Conservation (phyloP, 2,113 vertebrate species). For the Cavia aperea region DNA sequence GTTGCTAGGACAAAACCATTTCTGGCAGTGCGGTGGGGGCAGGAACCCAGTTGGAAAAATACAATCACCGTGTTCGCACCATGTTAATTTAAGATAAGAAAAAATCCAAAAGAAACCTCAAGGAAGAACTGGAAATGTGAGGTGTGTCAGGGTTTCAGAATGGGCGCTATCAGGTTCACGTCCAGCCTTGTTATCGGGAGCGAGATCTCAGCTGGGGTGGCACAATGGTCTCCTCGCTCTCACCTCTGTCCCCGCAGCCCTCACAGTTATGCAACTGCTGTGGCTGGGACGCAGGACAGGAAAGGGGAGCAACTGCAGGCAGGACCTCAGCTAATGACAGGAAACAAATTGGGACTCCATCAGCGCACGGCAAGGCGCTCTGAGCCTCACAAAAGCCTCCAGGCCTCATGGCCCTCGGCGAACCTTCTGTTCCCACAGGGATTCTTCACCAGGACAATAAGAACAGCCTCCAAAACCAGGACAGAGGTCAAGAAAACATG, state of each 20-base stretch:
- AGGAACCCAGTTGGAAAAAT: not conserved
- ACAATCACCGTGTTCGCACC: not conserved
- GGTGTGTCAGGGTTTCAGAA: constrained; percentile 7
- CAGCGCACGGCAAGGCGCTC: not conserved
- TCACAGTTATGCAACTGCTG: not conserved
- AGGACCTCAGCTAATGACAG: not conserved
- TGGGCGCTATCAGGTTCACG: not conserved
- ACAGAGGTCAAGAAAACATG: not conserved
- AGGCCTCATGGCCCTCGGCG: not conserved
- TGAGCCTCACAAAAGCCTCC: not conserved
- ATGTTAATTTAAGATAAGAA: not conserved
- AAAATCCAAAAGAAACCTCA: not conserved
- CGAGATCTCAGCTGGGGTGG: not conserved
- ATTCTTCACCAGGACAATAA: not conserved
- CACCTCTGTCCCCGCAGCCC: not conserved
- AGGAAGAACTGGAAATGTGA: not conserved
- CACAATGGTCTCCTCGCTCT: rapidly evolving
- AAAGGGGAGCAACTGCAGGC: constrained; percentile 6
- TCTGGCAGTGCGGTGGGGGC: not conserved
- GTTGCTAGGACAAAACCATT: not conserved
- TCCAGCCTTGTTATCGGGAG: not conserved
- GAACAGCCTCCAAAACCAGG: not conserved
- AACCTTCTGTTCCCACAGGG: not conserved
- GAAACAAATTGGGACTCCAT: constrained; percentile 16
- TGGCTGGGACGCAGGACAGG: rapidly evolving